Conservation (phyloP, 1,140 invertebrate genomes). For the Phenacoccus solenopsis region DNA sequence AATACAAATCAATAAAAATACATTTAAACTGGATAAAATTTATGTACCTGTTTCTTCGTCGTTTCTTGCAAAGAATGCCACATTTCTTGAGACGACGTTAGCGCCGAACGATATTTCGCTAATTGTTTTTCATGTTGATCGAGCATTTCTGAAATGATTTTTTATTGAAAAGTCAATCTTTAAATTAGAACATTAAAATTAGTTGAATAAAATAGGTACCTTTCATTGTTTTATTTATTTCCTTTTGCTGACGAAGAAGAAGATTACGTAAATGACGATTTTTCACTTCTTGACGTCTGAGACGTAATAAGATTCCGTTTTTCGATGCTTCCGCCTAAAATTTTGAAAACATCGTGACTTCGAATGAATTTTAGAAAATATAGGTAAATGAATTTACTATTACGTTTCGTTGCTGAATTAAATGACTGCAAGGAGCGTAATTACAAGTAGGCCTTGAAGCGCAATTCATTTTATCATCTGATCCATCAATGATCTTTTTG, state of each 20-base stretch:
- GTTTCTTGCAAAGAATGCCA: conserved; percentile 9
- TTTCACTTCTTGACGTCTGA: neutral
- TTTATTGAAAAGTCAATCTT: neutral
- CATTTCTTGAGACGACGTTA: conserved; percentile 8
- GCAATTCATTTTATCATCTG: conserved; percentile 6
- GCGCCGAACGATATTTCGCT: neutral
- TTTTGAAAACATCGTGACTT: neutral
- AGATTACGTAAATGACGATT: neutral
- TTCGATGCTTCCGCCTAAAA: conserved; percentile 1
- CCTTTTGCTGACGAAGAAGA: neutral
- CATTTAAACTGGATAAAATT: neutral
- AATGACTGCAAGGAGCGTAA: neutral
- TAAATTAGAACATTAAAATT: neutral
- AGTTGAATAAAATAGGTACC: neutral
- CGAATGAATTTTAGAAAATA: too few species aligned
- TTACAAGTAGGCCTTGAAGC: neutral
- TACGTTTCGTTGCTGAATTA: conserved; percentile 1
- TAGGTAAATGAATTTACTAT: too few species aligned
- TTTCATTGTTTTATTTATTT: neutral
- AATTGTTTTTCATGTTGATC: conserved; percentile 3
- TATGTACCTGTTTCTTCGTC: neutral
- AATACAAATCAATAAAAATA: neutral
- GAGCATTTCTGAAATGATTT: neutral
- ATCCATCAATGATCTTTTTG: neutral
- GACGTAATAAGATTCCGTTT: neutral